These are phyloP conservation scores for Hippocampus guttulatus DNA, from an alignment of 2,113 vertebrate genomes.

Conservation along the genomic window DNA sequence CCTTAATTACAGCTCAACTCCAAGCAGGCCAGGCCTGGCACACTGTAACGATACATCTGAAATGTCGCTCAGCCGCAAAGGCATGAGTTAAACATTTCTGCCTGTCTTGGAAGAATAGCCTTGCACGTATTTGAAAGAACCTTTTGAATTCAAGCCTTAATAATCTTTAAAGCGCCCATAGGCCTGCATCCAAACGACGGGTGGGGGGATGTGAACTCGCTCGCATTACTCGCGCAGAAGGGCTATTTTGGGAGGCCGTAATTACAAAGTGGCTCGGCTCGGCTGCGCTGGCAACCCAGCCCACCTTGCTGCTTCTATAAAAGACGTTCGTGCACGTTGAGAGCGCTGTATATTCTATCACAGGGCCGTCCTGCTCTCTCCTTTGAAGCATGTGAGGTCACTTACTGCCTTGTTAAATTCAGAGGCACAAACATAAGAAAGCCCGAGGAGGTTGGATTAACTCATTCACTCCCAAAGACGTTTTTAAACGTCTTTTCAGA, in stretches of 20 bases:
- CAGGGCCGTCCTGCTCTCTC: constrained; percentile 1
- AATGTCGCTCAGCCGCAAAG: constrained; percentile 13
- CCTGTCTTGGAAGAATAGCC: constrained; percentile 20
- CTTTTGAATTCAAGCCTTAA: neutral
- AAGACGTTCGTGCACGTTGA: neutral
- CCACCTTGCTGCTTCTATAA: constrained; percentile 7
- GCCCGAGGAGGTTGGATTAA: neutral
- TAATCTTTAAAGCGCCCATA: neutral
- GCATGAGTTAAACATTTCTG: constrained; percentile 29
- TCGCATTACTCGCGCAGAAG: constrained; percentile 29
- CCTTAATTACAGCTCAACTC: constrained; percentile 61
- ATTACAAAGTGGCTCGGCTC: constrained; percentile 66
- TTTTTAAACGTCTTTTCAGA: too few species aligned
- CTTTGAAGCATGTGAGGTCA: constrained; percentile 21
- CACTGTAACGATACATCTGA: constrained; percentile 33
- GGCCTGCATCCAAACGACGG: neutral
- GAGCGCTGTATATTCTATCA: constrained; percentile 2
- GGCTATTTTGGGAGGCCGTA: constrained; percentile 59
- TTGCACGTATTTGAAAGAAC: neutral
- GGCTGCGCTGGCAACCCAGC: constrained; percentile 26
- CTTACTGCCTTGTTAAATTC: constrained; percentile 26
- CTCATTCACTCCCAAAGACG: too few species aligned
- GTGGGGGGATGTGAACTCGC: neutral
- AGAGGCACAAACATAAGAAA: constrained; percentile 10
- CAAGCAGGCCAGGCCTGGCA: constrained; percentile 61